Conservation (phyloP, 1,140 invertebrate species). For the Heterodera carotae region DNA sequence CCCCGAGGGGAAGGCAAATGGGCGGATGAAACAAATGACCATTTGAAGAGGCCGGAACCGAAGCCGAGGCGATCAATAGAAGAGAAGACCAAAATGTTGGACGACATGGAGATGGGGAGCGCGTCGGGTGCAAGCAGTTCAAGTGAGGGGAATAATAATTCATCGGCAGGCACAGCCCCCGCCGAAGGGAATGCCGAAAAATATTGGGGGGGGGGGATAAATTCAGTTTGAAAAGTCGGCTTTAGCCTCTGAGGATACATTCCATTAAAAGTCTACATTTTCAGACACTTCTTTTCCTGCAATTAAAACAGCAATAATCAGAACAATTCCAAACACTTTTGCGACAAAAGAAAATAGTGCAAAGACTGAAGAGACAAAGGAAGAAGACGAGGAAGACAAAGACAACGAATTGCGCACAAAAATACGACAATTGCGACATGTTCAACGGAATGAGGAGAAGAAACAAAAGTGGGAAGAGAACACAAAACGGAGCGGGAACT, state of each 20-base stretch:
- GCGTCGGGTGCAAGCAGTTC: background rate
- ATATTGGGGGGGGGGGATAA: too few species aligned
- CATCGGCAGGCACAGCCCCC: background rate
- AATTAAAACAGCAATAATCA: slow-evolving; percentile 25
- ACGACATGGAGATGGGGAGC: slow-evolving; percentile 23
- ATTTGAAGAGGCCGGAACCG: slow-evolving; percentile 43
- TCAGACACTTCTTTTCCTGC: background rate
- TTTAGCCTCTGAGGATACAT: too few species aligned
- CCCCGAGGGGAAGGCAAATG: slow-evolving; percentile 16
- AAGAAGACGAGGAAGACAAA: slow-evolving; percentile 6
- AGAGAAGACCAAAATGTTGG: slow-evolving; percentile 40
- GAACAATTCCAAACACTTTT: slow-evolving; percentile 5
- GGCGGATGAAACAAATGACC: background rate
- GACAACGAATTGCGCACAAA: slow-evolving; percentile 55
- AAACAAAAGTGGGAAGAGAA: background rate
- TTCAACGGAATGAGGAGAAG: slow-evolving; percentile 32
- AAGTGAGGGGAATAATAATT: slow-evolving; percentile 1
- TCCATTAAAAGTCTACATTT: too few species aligned
- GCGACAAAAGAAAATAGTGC: background rate
- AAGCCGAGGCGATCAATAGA: slow-evolving; percentile 48
- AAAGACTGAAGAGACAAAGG: background rate
- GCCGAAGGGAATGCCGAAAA: too few species aligned
- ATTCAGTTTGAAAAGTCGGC: too few species aligned
- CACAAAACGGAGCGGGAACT: background rate
- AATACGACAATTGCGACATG: slow-evolving; percentile 56